Conservation (phyloP, 1,140 invertebrate species). For the Grapholita molesta region DNA sequence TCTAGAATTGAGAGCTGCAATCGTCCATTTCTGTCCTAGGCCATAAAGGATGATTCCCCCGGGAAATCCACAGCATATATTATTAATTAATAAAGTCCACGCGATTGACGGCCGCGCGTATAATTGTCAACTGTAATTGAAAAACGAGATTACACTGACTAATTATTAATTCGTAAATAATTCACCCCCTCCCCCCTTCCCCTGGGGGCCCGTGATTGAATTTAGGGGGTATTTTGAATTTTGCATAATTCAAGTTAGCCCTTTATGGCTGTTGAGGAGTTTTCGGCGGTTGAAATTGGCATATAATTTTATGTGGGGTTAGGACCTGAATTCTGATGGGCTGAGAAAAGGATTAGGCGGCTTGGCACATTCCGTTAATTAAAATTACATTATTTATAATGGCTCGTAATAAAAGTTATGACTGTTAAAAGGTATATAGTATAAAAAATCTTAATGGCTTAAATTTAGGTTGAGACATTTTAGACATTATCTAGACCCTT, state of each 20-base stretch:
- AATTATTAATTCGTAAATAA: conserved; percentile 77
- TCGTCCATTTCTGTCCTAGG: background rate
- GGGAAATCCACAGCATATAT: conserved; percentile 11
- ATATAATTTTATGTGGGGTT: conserved; percentile 16
- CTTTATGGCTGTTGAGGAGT: conserved; percentile 44
- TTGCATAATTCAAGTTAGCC: conserved; percentile 72
- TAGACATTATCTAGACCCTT: too few species aligned
- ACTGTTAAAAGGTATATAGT: background rate
- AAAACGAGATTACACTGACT: conserved; percentile 70
- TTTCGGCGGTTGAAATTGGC: conserved; percentile 1
- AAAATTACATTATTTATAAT: background rate
- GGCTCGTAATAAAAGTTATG: background rate
- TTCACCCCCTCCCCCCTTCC: conserved; percentile 43
- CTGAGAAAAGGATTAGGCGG: background rate
- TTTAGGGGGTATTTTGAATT: conserved; percentile 74
- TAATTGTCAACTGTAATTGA: conserved; percentile 76
- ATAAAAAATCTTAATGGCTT: too few species aligned
- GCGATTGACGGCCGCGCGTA: conserved; percentile 29
- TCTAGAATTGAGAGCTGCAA: background rate
- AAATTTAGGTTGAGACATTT: too few species aligned
- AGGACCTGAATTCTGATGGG: conserved; percentile 10
- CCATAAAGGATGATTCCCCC: background rate
- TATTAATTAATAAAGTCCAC: conserved; percentile 39
- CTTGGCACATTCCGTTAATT: background rate
- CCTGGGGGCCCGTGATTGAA: conserved; percentile 64